Evolutionary conservation across 2,888 invertebrate species (phyloP).

Genomic region (Sthenelais limicola): DNA sequence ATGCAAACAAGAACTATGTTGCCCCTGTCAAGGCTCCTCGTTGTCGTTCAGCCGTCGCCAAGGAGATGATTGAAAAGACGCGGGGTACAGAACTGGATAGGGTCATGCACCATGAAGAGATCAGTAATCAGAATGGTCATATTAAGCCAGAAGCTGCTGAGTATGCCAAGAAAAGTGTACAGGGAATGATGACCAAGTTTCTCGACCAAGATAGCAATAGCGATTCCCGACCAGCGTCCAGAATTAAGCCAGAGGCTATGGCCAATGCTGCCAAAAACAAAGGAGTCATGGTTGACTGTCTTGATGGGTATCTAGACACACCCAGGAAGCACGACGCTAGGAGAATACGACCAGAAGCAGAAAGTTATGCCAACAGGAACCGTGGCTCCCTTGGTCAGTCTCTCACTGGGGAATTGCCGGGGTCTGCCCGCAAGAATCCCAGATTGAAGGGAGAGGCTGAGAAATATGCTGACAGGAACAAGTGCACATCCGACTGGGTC

Average conservation of each 20-base stretch:
- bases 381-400: slow-evolving; percentile 33
- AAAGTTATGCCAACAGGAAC: slow-evolving; percentile 45
- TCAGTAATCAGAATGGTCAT: background rate
- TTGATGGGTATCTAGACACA: slow-evolving; percentile 43
- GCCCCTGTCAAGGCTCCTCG: slow-evolving; percentile 16
- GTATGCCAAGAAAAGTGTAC: slow-evolving; percentile 48
- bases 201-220: slow-evolving; percentile 40
- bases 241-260: slow-evolving; percentile 47
- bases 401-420: slow-evolving; percentile 7
- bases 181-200: slow-evolving; percentile 51
- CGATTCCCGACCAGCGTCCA: slow-evolving; percentile 42
- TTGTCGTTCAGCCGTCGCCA: slow-evolving; percentile 19
- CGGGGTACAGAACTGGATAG: slow-evolving; percentile 40
- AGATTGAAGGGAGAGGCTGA: slow-evolving; percentile 49
- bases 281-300: slow-evolving; percentile 43
- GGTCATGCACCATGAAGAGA: slow-evolving; percentile 31
- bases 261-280: slow-evolving; percentile 42
- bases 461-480: slow-evolving; percentile 46
- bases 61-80: slow-evolving; percentile 42
- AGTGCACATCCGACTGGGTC: slow-evolving; percentile 39
- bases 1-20: slow-evolving; percentile 49
- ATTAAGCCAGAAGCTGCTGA: slow-evolving; percentile 52
- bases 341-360: slow-evolving; percentile 50
- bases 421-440: slow-evolving; percentile 37
- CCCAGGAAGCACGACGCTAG: slow-evolving; percentile 27